Evolutionary conservation across 2,888 invertebrate genomes (phyloP).

Genomic region (Baccha elongata): DNA sequence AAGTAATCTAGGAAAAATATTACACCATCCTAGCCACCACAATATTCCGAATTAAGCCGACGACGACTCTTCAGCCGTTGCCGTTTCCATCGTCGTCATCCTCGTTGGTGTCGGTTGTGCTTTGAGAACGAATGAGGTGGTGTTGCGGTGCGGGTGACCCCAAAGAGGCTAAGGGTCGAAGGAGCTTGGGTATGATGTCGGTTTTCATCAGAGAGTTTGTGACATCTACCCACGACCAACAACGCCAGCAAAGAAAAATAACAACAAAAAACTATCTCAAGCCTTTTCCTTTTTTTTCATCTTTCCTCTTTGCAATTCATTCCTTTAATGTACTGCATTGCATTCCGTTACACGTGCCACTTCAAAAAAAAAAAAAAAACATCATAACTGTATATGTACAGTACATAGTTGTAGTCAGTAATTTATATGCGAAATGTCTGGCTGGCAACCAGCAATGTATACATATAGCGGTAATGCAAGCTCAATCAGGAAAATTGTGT

Average conservation of each 20-base stretch:
- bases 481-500: conserved; percentile 17
- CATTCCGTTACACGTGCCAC: conserved; percentile 72
- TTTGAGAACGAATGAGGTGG: neutral
- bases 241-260: conserved; percentile 13
- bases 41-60: conserved; percentile 8
- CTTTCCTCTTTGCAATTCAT: conserved; percentile 55
- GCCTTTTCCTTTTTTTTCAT: conserved; percentile 27
- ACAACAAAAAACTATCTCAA: conserved; percentile 36
- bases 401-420: conserved; percentile 25
- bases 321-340: conserved; percentile 72
- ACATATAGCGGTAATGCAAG: conserved; percentile 60
- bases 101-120: conserved; percentile 1
- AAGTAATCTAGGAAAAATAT: conserved; percentile 72
- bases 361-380: conserved; percentile 29
- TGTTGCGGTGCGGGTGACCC: conserved; percentile 64
- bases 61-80: neutral
- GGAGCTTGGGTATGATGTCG: conserved; percentile 16
- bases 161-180: conserved; percentile 44
- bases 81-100: too few relatives aligned
- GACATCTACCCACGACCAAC: conserved; percentile 38
- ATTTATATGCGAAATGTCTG: conserved; percentile 59
- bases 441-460: conserved; percentile 54
- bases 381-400: neutral
- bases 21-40: conserved; percentile 49
- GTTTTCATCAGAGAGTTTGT: conserved; percentile 19